Base-by-base conservation (phyloP, 2,888 invertebrate species). In the Aspidiotus destructor region DNA sequence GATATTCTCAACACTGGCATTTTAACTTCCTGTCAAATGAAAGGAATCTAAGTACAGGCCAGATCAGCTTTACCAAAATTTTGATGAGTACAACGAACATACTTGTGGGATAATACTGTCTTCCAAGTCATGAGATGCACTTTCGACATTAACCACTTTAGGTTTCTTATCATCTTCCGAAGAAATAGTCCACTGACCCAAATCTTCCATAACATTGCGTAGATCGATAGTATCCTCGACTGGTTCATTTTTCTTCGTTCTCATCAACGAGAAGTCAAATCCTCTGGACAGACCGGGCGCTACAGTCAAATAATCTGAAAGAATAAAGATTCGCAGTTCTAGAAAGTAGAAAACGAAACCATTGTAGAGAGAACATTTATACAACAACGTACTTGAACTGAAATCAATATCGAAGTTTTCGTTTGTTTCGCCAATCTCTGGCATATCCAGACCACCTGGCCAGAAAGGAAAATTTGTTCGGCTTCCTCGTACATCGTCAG, bases 1-100 rank as follows among this genome's bases (percentile, higher is more conserved):
- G 85, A 85, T 64, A 90, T 88, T 72, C 85, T 85, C 28, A 92
- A 76, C 0, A 90, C 79, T 0, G 87, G 86, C 70, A 85, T 77
- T 53, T 75, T 73, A 42, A 72, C 71, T n/a, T 75, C 74, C 72
- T 65, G 17, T 28, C 55, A 58, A 65, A 15, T 54, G 40, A 8
- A 6, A 41, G 7, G 10, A 9, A 11, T 28, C 10, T 55, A 13
- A 7, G 7, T 40, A 41, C 40, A 60, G 41, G 5, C 60, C 9
- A 53, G 10, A 44, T n/a, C 40, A 15, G 48, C 41, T 53, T 5
- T 13, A 7, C 69, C n/a, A 10, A 11, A 17, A n/a, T 10, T 1
- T 3, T 41, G 1, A 44, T 70, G 5, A 41, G 28, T 68, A 64
- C 28, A 17, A 57, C 7, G 55, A 41, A 48, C 42, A 42, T 69